phyloP scores from a whole-genome alignment of 2,888 invertebrate species.

The Cristatella mucedo region DNA sequence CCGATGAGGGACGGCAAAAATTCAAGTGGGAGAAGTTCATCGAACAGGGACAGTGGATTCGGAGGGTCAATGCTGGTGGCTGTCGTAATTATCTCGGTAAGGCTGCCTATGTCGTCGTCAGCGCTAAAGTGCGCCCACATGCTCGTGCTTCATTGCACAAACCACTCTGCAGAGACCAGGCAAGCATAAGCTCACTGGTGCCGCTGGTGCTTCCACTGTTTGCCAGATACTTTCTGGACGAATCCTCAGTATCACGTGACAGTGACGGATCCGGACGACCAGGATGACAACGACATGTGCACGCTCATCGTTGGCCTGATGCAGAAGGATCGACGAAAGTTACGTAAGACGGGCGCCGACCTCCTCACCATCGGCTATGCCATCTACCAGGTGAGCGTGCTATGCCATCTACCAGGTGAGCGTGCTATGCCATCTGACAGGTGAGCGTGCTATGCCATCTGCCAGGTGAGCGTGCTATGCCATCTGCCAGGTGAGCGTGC shows the following conservation, averaged over 20 bases:
- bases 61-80: conserved; percentile 82
- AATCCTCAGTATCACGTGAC: conserved; percentile 37
- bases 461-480: too few relatives aligned
- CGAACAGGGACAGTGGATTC: conserved; percentile 81
- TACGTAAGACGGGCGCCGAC: conserved; percentile 72
- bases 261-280: conserved; percentile 38
- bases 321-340: conserved; percentile 85
- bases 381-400: conserved; percentile 76
- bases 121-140: too few relatives aligned
- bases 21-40: conserved; percentile 70
- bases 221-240: conserved; percentile 33
- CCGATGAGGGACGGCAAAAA: conserved; percentile 19
- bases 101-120: too few relatives aligned
- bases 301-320: conserved; percentile 85
- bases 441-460: too few relatives aligned
- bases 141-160: too few relatives aligned
- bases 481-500: too few relatives aligned
- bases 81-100: conserved; percentile 72
- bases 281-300: conserved; percentile 69
- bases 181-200: too few relatives aligned
- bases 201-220: too few relatives aligned
- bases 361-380: conserved; percentile 89
- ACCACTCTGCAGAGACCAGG: too few relatives aligned
- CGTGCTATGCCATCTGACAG: too few relatives aligned
- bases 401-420: too few relatives aligned